These are phyloP conservation scores for Zingel zingel DNA, from an alignment of 2,113 vertebrate species.

Conservation along the genomic window DNA sequence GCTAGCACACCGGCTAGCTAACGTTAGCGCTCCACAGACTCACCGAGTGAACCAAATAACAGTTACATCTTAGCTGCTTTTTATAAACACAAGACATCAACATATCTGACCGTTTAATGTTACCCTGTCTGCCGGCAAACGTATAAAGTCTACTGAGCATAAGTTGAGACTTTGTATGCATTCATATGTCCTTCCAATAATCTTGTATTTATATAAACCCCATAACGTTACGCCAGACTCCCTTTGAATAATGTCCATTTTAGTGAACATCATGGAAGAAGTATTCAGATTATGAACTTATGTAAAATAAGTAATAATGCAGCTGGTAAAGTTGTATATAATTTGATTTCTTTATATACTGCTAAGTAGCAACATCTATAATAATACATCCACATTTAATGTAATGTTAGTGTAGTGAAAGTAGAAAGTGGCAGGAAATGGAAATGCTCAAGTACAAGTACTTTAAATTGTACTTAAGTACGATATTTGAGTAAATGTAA, in stretches of 20 bases:
- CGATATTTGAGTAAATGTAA: no score
- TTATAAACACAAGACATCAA: neutral
- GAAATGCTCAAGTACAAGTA: no score
- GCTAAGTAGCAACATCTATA: no score
- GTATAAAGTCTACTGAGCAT: accelerated
- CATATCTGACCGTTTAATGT: neutral
- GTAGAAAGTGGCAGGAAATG: no score
- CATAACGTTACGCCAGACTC: neutral
- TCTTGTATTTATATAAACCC: accelerated
- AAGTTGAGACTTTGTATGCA: neutral
- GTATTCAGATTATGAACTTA: neutral
- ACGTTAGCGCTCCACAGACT: conserved; percentile 17
- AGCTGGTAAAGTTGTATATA: no score
- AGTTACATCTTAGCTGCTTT: neutral
- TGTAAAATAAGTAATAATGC: neutral
- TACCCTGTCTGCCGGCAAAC: neutral
- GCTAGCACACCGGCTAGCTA: conserved; percentile 8
- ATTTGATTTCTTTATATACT: no score
- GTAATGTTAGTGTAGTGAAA: no score
- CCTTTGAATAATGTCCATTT: neutral
- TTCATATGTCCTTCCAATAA: accelerated
- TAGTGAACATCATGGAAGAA: neutral
- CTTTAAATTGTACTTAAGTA: no score
- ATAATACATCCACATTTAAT: no score
- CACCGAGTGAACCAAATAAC: neutral